Percentiles rank a stretch among this genome's conserved stretches.
Conservation (phyloP, 2,113 vertebrate species). For the Potamarius usumacintae region DNA sequence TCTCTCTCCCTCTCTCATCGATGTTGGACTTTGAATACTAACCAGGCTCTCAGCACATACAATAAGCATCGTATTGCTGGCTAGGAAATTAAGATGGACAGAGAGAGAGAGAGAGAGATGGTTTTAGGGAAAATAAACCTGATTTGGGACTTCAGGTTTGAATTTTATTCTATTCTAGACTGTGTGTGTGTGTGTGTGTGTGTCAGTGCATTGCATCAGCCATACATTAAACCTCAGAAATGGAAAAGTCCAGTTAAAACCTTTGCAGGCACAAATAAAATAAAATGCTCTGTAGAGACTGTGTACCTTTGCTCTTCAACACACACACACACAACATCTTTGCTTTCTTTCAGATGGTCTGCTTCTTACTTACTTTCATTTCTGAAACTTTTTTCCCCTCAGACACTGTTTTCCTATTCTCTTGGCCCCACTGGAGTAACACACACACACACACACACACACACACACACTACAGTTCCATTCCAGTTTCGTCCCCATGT, state of each 20-base stretch:
- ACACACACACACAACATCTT: not conserved
- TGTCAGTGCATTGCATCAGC: constrained; percentile 54
- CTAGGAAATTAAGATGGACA: constrained; percentile 47
- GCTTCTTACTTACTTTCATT: not conserved
- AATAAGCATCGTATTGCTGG: constrained; percentile 49
- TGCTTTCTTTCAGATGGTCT: not conserved
- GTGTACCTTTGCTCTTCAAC: not conserved
- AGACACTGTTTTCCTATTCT: not conserved
- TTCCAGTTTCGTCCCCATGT: constrained; percentile 8
- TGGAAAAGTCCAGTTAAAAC: constrained; percentile 9
- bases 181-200: constrained; percentile 30
- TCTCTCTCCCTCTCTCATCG: constrained; percentile 29
- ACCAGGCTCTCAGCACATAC: constrained; percentile 49
- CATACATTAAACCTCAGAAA: constrained; percentile 39
- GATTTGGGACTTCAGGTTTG: constrained; percentile 42
- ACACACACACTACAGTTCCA: constrained; percentile 8
- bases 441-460: constrained; percentile 22
- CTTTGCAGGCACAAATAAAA: constrained; percentile 10
- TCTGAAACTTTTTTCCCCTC: not conserved
- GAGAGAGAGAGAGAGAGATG: constrained; percentile 27
- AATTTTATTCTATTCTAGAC: constrained; percentile 38
- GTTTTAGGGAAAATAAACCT: constrained; percentile 41
- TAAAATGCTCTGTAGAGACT: not conserved
- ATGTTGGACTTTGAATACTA: constrained; percentile 49
- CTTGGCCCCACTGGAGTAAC: not conserved